Base-by-base conservation (phyloP, 2,113 vertebrate species). In the Osmerus eperlanus region DNA sequence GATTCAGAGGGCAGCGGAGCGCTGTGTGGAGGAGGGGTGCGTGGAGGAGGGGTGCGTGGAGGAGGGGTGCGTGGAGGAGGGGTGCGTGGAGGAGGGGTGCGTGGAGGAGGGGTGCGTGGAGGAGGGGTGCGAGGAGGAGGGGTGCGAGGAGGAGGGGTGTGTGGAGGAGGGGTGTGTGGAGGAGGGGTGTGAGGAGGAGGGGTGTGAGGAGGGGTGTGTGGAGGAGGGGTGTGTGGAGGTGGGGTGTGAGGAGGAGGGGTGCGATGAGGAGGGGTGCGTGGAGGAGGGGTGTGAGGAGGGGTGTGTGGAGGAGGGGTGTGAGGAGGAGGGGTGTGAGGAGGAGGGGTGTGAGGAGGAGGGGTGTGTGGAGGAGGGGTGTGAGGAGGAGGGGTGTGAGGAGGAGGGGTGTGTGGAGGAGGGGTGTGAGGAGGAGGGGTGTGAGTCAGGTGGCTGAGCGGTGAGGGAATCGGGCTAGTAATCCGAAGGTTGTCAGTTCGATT, bases 1-100 rank as follows among this genome's bases (percentile, higher is more conserved):
- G 60, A 62, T 62, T 62, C 60, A 62, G 14, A 28, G 60, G 60
- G 60, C 23, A 62, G 60, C 60, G 21, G 23, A 62, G 60, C 60
- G 60, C 25, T 23, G 60, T 15, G 60, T 62, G 60, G 28, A 25
- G 28, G 25, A 62, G 23, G 60, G 59, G 59, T 19, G 59, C 4
- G 58, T 60, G 58, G 23, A 21, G 23, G 59, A 61, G 21, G 59
- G 59, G 59, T 14, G 32, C 5, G 25, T 13, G 23, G 21, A 61
- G 59, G 59, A 61, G 23, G 25, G 11, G 23, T 14, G 19, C 16
- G 59, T 61, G 59, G 25, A 23, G 23, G 23, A 23, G 23, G 23
- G 23, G 23, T 23, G 23, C 1, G 23, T 1, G 23, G 23, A 23
- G 23, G 23, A 23, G 23, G 23, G 23, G 23, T 23, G 23, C 1